Base-by-base conservation (phyloP, 2,113 vertebrate species). In the Himantopus leucocephalus region DNA sequence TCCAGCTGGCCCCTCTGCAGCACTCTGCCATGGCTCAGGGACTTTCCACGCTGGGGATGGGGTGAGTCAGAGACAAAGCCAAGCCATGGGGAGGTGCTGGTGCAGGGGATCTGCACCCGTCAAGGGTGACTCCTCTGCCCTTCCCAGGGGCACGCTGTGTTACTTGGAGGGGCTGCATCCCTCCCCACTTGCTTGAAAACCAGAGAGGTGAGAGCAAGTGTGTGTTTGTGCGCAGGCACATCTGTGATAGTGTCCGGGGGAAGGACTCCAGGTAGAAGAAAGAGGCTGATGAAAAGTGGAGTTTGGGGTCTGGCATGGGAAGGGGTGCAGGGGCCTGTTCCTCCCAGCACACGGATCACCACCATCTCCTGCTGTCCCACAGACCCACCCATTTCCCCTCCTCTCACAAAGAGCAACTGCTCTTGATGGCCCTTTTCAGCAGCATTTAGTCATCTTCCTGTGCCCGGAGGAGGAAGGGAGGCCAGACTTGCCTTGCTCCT, bases 11-110 rank as follows among this genome's bases (percentile, higher is more conserved):
- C 14, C 81, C 63, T 60, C 71, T 30, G 32, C 50, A 74, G 27
- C 5, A 4, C 34, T 39, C 58, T 39, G 1, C 45, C 3, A 1
- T 2, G 26, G n/a, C 72, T 66, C 1, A 3, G 76, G 30, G 30
- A n/a, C 12, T 63, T 21, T 19, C 37, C 41, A 37, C 16, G 1
- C 10, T 18, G n/a, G 37, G 48, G 29, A 63, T 30, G 48, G 55
- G 11, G 13, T 41, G 35, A 58, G 34, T 29, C 23, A 34, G 29
- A 39, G 53, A 16, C 14, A 76, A 74, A 78, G 84, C 19, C 81
- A 90, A 81, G n/a, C 14, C 12, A 3, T 4, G 39, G 22, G 21
- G 27, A 87, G 12, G 18, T 62, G 52, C 14, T 26, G 0, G 1
- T 53, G 56, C 19, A 13, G 47, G 37, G 9, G 27, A 18, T 53